Base-by-base conservation (phyloP, 1,140 invertebrate species). In the Anoplophora glabripennis region DNA sequence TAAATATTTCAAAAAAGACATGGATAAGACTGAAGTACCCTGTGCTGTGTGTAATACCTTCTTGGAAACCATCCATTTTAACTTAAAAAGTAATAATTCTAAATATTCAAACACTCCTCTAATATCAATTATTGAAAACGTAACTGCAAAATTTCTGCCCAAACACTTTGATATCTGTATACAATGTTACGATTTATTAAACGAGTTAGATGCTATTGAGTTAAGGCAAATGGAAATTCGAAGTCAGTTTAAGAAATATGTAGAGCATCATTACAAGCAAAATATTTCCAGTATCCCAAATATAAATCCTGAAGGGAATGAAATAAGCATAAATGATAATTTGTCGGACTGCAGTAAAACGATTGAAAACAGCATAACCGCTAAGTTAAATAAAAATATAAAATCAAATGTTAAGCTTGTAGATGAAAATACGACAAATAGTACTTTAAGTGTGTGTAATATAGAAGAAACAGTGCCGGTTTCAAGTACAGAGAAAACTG, bases 191-290 rank as follows among this genome's bases (percentile, higher is more conserved):
- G 35, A 59, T 9, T 52, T 66, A 36, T 34, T 66, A 34, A 64
- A 66, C 37, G 64, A 66, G 47, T 44, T 66, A 34, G 64, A 66
- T 54, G 42, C 12, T 55, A 47, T 66, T 35, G 55, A 55, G 46
- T 8, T 58, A 21, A 57, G 61, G 38, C 57, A 53, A 56, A 61
- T 57, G 33, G 53, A 53, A 12, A 38, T 66, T 11, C 55, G 42
- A 35, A 18, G 37, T 4, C 46, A 18, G n/a, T 47, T 61, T 11
- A 52, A 49, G 49, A 15, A 44, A 17, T 56, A 61, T 44, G 21
- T 51, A 12, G 7, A 42, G 12, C 17, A 28, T 5, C 21, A 28
- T 5, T 46, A 18, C 5, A 42, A 59, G 14, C 40, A 53, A 11
- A 36, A 9, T 8, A 15, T 35, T 28, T 15, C 36, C 14, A 14